A percentile compares a stretch with the other conserved stretches of the same genome.
phyloP scores from a whole-genome alignment of 2,797 vertebrate species.

The Myioborus melanocephalus region DNA sequence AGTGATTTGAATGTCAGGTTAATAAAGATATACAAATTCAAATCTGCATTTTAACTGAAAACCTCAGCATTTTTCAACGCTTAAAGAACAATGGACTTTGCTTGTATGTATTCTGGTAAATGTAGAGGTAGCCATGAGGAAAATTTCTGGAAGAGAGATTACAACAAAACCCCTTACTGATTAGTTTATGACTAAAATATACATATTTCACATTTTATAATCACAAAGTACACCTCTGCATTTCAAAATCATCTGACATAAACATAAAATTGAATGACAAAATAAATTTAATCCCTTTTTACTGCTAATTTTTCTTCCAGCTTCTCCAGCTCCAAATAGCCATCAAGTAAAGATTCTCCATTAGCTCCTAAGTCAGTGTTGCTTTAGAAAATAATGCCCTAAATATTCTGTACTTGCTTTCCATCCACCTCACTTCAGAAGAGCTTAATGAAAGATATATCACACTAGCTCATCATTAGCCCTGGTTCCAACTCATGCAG shows the following conservation, averaged over 20 bases:
- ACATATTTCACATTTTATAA: conserved; percentile 13
- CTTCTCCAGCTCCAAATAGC: not conserved
- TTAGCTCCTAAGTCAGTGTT: not conserved
- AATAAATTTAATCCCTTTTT: conserved; percentile 47
- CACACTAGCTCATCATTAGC: not conserved
- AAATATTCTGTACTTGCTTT: not conserved
- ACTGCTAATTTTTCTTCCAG: conserved; percentile 50
- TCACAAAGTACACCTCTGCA: not conserved
- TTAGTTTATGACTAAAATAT: conserved; percentile 18
- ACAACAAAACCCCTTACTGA: not conserved
- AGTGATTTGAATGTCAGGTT: not conserved
- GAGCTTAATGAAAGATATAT: not conserved
- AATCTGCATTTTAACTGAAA: conserved; percentile 10
- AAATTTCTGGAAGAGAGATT: not conserved
- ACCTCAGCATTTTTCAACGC: not conserved
- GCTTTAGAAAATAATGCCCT: not conserved
- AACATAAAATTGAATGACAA: conserved; percentile 37
- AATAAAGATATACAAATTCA: not conserved
- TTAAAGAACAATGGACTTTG: not conserved
- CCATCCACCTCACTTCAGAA: not conserved
- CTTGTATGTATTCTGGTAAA: not conserved
- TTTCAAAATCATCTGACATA: conserved; percentile 39
- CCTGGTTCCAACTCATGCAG: not conserved
- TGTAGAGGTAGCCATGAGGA: not conserved
- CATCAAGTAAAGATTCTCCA: not conserved